Base-by-base conservation (phyloP, 2,888 invertebrate species). In the Machimus rusticus region DNA sequence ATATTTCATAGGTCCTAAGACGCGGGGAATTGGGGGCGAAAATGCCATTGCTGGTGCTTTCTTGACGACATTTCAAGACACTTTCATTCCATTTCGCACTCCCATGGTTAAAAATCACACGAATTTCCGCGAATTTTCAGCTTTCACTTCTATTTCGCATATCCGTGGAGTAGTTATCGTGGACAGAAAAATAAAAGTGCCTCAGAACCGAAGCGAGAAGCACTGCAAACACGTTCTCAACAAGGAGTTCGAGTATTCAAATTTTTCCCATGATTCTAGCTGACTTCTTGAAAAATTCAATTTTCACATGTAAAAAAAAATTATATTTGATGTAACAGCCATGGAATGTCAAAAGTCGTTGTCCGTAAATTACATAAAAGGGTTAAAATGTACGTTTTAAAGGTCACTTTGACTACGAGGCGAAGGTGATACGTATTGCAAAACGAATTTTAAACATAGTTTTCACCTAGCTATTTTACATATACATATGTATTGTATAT, bases 21-120 rank as follows among this genome's bases (percentile, higher is more conserved):
- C 6, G n/a, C 16, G 6, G 1, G 5, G 8, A 16, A 51, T 51
- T n/a, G 51, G 51, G 19, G 51, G n/a, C 84, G 46, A 2, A 55
- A 43, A 74, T 79, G 81, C 86, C 87, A 86, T 43, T 74, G 43
- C 79, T 87, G 86, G 81, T 87, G 87, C 78, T 74, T 74, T 87
- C 57, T n/a, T 23, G 51, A 66, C 79, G 51, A 51, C 19, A 51
- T 55, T 79, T 5, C 39, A 31, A 46, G 51, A 51, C 51, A 51
- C 39, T 37, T 79, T 79, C 51, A 79, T 79, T 31, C 23, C 31
- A 55, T 28, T 79, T 55, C 31, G 31, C 46, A 66, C 28, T 28
- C 66, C 66, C 8, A 12, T 6, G 51, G 51, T 66, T 66, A 66
- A 66, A 66, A 23, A 66, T 66, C 66, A 66, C 12, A 28, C 66